These are phyloP conservation scores for Clarias platycephalus DNA, from an alignment of 2,797 vertebrate species.

Conservation along the genomic window DNA sequence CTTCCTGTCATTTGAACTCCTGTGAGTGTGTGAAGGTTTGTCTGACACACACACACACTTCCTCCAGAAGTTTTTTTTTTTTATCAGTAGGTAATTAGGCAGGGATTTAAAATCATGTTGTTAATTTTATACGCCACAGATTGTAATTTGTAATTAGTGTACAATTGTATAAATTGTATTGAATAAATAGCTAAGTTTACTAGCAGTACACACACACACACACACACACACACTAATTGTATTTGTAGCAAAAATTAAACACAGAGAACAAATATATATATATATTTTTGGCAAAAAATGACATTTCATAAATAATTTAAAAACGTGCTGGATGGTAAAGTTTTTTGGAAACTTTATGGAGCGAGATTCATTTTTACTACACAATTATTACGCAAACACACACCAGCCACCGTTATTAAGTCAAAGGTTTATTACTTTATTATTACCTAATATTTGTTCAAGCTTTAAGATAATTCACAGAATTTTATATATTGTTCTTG, in stretches of 20 bases:
- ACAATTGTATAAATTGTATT: no score
- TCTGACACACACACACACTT: neutral
- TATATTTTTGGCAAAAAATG: no score
- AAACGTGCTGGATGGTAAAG: no score
- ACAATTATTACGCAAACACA: neutral
- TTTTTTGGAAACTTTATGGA: neutral
- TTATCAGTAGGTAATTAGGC: neutral
- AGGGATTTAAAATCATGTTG: neutral
- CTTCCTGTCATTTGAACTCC: slow-evolving; percentile 43
- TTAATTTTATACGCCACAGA: neutral
- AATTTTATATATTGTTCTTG: neutral
- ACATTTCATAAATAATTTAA: no score
- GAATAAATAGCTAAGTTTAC: neutral
- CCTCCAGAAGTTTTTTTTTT: slow-evolving; percentile 1
- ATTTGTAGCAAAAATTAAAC: neutral
- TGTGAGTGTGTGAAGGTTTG: slow-evolving; percentile 10
- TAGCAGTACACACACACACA: neutral
- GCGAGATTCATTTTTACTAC: neutral
- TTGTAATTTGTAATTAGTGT: neutral
- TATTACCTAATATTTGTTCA: neutral
- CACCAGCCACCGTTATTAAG: neutral
- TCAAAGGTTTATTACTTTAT: no score
- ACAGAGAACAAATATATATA: neutral
- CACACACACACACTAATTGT: neutral
- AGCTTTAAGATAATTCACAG: neutral